A percentile compares a stretch with the other conserved stretches of the same genome.
phyloP scores from a whole-genome alignment of 2,797 vertebrate species.

The Triplophysa yarkandensis region DNA sequence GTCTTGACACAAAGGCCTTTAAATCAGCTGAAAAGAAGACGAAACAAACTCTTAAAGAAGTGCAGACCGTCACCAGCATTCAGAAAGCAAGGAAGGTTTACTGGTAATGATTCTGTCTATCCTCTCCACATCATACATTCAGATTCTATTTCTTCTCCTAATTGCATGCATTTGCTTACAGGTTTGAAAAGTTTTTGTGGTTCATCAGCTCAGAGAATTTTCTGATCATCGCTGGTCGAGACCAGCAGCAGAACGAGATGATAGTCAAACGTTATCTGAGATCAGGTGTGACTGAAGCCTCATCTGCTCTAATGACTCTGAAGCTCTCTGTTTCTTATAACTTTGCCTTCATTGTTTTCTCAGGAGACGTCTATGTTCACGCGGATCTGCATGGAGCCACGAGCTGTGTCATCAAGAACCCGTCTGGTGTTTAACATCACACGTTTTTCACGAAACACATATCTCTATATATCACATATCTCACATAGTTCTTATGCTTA shows the following conservation, averaged over 20 bases:
- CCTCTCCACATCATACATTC: background rate
- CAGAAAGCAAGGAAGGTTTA: conserved; percentile 98
- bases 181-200: conserved; percentile 99
- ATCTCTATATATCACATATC: no score
- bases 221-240: conserved; percentile 92
- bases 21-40: conserved; percentile 99
- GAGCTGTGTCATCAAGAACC: conserved; percentile 96
- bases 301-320: background rate
- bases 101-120: conserved; percentile 78
- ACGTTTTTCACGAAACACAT: background rate
- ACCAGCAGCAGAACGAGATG: conserved; percentile 98
- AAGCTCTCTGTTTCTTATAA: background rate
- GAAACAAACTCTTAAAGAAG: conserved; percentile 94
- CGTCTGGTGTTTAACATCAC: conserved; percentile 77
- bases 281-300: conserved; percentile 74
- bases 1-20: conserved; percentile 80
- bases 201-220: conserved; percentile 98
- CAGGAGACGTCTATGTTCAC: conserved; percentile 95
- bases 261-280: conserved; percentile 94
- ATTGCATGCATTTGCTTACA: conserved; percentile 58
- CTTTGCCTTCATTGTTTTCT: conserved; percentile 5
- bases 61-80: conserved; percentile 95
- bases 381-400: conserved; percentile 97
- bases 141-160: background rate
- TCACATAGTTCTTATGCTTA: no score